Conservation (phyloP, 2,113 vertebrate genomes). For the Rhinopithecus roxellana region DNA sequence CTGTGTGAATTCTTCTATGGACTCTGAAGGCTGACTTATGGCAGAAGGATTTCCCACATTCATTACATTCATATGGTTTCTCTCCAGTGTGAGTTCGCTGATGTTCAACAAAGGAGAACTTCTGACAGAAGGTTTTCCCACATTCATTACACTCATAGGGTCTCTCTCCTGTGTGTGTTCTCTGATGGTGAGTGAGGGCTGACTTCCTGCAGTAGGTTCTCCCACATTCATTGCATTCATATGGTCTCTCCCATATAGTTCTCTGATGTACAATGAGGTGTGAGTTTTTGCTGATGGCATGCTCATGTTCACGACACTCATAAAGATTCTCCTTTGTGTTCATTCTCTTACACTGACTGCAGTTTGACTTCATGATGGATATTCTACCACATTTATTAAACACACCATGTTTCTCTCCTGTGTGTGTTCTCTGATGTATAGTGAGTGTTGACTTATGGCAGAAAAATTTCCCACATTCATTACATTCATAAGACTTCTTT, state of each 20-base stretch:
- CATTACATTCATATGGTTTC: neutral
- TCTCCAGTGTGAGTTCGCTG: slow-evolving; percentile 5
- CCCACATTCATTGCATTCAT: neutral
- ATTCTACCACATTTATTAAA: neutral
- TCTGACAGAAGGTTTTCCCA: slow-evolving; percentile 7
- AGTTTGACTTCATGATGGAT: neutral
- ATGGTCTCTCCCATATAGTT: neutral
- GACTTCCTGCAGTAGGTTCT: slow-evolving; percentile 21
- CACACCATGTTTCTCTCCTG: neutral
- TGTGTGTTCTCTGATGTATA: slow-evolving; percentile 19
- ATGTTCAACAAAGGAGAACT: slow-evolving; percentile 13
- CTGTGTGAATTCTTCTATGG: neutral
- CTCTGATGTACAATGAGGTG: neutral
- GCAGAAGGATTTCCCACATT: slow-evolving; percentile 17
- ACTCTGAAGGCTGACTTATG: slow-evolving; percentile 19
- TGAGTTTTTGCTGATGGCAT: neutral
- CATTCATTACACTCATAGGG: neutral
- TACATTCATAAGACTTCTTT: neutral
- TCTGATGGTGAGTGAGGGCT: neutral
- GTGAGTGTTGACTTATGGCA: neutral
- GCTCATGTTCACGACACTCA: neutral
- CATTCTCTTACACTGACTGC: neutral
- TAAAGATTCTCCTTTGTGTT: neutral
- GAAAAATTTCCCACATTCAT: slow-evolving; percentile 19
- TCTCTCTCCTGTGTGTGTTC: neutral